These are phyloP conservation scores for Ara ararauna DNA, from an alignment of 2,797 vertebrate species.

Conservation along the genomic window DNA sequence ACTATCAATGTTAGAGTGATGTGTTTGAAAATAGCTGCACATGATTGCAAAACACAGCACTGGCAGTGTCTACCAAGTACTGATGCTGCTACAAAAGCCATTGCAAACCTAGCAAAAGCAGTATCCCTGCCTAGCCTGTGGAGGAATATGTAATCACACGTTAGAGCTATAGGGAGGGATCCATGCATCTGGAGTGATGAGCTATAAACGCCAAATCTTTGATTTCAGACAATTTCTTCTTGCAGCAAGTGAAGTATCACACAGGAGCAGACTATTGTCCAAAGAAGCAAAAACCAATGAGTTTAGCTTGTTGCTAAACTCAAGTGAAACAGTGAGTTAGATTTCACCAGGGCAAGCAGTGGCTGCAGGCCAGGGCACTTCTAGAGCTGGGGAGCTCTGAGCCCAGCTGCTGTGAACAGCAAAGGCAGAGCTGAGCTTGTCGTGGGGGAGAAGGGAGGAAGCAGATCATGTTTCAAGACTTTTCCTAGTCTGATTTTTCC, in stretches of 20 bases:
- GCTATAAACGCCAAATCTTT: not conserved
- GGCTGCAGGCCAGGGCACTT: not conserved
- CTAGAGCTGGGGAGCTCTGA: not conserved
- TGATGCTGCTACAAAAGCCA: not conserved
- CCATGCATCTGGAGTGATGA: not conserved
- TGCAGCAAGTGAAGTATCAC: not conserved
- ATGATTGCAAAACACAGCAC: not conserved
- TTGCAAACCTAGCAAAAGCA: not conserved
- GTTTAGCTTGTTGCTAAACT: not conserved
- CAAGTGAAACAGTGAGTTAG: not conserved
- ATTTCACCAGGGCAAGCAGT: not conserved
- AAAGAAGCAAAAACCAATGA: not conserved
- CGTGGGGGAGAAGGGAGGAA: not conserved
- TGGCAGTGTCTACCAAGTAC: not conserved
- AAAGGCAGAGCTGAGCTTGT: not conserved
- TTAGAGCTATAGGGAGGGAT: not conserved
- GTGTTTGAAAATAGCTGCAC: not conserved
- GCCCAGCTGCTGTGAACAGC: not conserved
- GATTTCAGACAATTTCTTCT: not conserved
- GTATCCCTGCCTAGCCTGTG: not conserved
- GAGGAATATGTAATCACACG: not conserved
- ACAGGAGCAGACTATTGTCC: not conserved
- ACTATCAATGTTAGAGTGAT: not conserved
- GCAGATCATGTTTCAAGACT: not conserved
- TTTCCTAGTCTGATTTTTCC: not conserved